Evolutionary conservation across 2,888 invertebrate species (phyloP).

Genomic region (Seira ritae): DNA sequence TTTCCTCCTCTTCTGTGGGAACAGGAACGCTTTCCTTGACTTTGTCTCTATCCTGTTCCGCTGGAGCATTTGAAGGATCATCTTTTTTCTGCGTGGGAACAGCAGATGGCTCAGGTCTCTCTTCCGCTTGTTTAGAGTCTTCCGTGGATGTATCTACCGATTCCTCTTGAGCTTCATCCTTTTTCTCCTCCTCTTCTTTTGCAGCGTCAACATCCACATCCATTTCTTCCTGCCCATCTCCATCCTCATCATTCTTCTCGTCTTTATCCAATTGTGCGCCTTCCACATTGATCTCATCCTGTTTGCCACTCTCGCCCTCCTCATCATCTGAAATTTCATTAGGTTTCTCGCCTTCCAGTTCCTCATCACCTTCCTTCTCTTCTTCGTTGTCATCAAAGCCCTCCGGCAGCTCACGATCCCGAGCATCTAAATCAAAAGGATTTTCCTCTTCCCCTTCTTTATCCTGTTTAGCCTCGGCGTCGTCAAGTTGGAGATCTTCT

Average conservation of each 20-base stretch:
- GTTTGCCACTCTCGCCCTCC: slow-evolving; percentile 73
- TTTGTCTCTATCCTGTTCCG: slow-evolving; percentile 38
- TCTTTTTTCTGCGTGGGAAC: slow-evolving; percentile 42
- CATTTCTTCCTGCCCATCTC: slow-evolving; percentile 75
- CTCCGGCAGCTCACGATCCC: slow-evolving; percentile 70
- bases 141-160: slow-evolving; percentile 74
- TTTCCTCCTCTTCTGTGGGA: slow-evolving; percentile 63
- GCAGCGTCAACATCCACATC: slow-evolving; percentile 75
- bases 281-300: slow-evolving; percentile 76
- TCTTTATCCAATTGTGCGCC: slow-evolving; percentile 77
- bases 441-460: slow-evolving; percentile 83
- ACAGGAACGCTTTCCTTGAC: slow-evolving; percentile 54
- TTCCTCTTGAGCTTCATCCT: slow-evolving; percentile 74
- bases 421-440: slow-evolving; percentile 87
- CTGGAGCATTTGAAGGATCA: slow-evolving; percentile 27
- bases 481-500: slow-evolving; percentile 89
- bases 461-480: slow-evolving; percentile 81
- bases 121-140: slow-evolving; percentile 52
- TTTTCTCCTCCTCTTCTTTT: slow-evolving; percentile 75
- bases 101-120: slow-evolving; percentile 58
- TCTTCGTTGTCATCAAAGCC: slow-evolving; percentile 75
- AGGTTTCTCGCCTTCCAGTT: slow-evolving; percentile 77
- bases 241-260: slow-evolving; percentile 75
- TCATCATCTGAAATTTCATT: slow-evolving; percentile 76
- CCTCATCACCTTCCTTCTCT: slow-evolving; percentile 78